phyloP scores from a whole-genome alignment of 2,797 vertebrate species.

The Clarias pachynema region DNA sequence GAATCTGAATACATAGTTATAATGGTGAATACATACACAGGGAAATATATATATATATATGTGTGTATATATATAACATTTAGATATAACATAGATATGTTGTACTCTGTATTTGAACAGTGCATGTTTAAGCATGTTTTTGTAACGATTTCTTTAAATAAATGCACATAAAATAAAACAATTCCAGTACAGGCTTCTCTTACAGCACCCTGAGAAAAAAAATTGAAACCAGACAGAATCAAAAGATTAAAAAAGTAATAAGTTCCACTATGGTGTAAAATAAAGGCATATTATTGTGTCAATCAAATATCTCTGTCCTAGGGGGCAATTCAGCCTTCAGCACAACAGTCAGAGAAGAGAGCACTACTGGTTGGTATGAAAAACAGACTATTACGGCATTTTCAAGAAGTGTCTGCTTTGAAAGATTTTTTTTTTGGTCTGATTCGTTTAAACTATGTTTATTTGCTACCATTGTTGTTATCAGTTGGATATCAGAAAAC shows the following conservation, averaged over 20 bases:
- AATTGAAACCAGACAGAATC: conserved; percentile 57
- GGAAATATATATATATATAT: conserved; percentile 57
- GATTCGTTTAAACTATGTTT: conserved; percentile 64
- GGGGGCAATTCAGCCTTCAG: conserved; percentile 69
- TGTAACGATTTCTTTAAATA: conserved; percentile 70
- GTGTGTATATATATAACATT: conserved; percentile 41
- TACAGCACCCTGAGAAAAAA: conserved; percentile 84
- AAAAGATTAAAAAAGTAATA: conserved; percentile 70
- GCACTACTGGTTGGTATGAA: conserved; percentile 63
- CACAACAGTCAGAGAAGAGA: conserved; percentile 71
- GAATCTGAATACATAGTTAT: conserved; percentile 72
- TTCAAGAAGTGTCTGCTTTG: conserved; percentile 58
- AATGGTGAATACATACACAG: conserved; percentile 69
- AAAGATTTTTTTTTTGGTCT: conserved; percentile 69
- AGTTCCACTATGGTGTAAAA: conserved; percentile 83
- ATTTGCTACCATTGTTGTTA: conserved; percentile 62
- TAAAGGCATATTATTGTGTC: conserved; percentile 80
- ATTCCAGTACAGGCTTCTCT: conserved; percentile 78
- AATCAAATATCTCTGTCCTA: conserved; percentile 69
- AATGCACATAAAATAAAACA: conserved; percentile 77
- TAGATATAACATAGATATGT: conserved; percentile 68
- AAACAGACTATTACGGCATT: conserved; percentile 62
- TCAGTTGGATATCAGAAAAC: conserved; percentile 62
- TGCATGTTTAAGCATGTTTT: conserved; percentile 59
- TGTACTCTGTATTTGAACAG: conserved; percentile 43